Conservation (phyloP, 2,888 invertebrate genomes). For the Lasius fuliginosus region DNA sequence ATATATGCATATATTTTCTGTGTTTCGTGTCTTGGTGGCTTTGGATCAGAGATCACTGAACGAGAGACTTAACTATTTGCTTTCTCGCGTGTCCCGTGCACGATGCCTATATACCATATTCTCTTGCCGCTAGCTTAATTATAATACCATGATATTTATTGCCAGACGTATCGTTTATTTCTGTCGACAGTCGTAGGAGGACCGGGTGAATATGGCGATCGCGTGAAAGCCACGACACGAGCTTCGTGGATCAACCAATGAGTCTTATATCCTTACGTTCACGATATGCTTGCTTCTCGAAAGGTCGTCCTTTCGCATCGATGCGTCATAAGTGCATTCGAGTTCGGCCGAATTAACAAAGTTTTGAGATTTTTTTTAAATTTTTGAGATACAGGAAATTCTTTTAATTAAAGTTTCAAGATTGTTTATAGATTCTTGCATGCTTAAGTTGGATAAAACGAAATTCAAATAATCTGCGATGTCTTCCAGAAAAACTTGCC, state of each 20-base stretch:
- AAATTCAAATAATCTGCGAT: not conserved
- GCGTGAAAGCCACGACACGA: slow-evolving; percentile 58
- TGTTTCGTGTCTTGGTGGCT: slow-evolving; percentile 17
- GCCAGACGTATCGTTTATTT: slow-evolving; percentile 72
- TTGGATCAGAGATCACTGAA: slow-evolving; percentile 35
- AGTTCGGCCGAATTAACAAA: too few relatives aligned
- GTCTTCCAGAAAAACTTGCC: not conserved
- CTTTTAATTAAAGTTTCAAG: not conserved
- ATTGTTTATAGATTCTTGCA: not conserved
- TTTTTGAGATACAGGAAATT: not conserved
- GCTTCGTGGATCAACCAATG: slow-evolving; percentile 34
- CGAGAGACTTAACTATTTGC: slow-evolving; percentile 36
- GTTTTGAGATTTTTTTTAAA: not conserved
- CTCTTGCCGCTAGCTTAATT: slow-evolving; percentile 70
- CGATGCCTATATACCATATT: slow-evolving; percentile 62
- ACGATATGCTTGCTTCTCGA: not conserved
- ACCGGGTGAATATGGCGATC: slow-evolving; percentile 60
- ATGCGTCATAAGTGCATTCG: not conserved
- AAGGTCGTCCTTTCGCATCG: slow-evolving; percentile 25
- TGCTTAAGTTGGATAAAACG: not conserved
- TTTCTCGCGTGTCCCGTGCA: slow-evolving; percentile 61
- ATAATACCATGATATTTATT: slow-evolving; percentile 77
- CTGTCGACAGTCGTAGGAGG: slow-evolving; percentile 73
- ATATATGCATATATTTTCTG: not conserved
- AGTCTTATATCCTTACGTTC: slow-evolving; percentile 20